Evolutionary conservation across 2,797 vertebrate species (phyloP).

Genomic region (Eospalax fontanierii): DNA sequence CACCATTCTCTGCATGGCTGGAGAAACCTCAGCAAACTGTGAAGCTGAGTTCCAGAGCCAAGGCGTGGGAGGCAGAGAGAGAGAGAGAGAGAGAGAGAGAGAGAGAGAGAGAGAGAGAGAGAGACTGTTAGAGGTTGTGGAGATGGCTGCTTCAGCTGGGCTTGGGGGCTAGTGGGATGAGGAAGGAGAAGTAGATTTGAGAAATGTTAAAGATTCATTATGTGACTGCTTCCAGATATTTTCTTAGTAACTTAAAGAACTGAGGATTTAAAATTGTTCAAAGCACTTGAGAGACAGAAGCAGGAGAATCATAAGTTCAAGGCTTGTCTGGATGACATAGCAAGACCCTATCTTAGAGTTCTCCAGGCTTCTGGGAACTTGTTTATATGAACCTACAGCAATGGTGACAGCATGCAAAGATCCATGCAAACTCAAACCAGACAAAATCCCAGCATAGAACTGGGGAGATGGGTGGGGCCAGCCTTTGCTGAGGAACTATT

Average conservation of each 20-base stretch:
- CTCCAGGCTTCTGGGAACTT: no score
- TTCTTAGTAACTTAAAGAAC: not conserved
- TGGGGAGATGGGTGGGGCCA: no score
- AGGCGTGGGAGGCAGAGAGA: not conserved
- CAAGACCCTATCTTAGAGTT: not conserved
- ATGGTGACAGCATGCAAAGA: no score
- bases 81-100: no score
- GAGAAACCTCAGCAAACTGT: not conserved
- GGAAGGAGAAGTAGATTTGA: not conserved
- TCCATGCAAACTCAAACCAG: no score
- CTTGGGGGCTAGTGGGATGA: no score
- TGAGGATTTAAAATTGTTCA: not conserved
- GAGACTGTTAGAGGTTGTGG: no score
- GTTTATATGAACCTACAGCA: no score
- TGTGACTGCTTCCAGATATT: not conserved
- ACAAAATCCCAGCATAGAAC: no score
- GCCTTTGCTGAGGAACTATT: no score
- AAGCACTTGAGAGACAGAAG: not conserved
- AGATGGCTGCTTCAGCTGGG: accelerated
- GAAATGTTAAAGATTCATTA: not conserved
- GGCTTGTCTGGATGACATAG: not conserved
- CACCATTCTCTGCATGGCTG: not conserved
- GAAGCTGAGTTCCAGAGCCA: not conserved
- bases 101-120: no score
- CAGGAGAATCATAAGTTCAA: not conserved